A percentile compares a stretch with the other conserved stretches of the same genome.
phyloP scores from a whole-genome alignment of 2,797 vertebrate species.

The Diglossa cyanea region DNA sequence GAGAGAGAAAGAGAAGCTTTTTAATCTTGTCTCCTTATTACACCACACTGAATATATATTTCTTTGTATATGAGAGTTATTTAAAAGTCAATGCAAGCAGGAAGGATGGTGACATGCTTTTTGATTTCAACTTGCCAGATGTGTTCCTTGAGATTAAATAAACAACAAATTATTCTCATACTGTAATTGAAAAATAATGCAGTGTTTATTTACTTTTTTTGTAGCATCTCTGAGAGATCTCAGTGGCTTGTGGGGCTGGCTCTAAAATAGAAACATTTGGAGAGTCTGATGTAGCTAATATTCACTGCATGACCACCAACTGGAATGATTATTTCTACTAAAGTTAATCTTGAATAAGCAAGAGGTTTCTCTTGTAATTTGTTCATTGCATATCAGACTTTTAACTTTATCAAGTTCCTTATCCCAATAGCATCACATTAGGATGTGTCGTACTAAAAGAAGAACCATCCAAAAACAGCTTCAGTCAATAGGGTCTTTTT shows the following conservation, averaged over 20 bases:
- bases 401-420: neutral
- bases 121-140: neutral
- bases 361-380: neutral
- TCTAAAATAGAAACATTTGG: neutral
- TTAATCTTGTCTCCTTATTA: neutral
- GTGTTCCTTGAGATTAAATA: neutral
- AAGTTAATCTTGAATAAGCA: neutral
- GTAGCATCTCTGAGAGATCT: neutral
- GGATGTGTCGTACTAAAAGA: neutral
- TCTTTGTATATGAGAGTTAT: neutral
- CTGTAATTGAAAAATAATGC: neutral
- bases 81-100: neutral
- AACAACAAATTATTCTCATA: neutral
- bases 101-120: neutral
- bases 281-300: neutral
- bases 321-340: neutral
- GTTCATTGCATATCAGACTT: neutral
- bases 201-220: neutral
- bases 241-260: neutral
- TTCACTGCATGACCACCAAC: neutral
- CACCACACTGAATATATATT: neutral
- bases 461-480: neutral
- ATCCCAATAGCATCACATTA: neutral
- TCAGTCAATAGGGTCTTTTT: neutral
- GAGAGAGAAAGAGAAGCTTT: neutral